These are phyloP conservation scores for Drosophila saltans DNA, from an alignment of 1,140 invertebrate genomes.

Conservation along the genomic window DNA sequence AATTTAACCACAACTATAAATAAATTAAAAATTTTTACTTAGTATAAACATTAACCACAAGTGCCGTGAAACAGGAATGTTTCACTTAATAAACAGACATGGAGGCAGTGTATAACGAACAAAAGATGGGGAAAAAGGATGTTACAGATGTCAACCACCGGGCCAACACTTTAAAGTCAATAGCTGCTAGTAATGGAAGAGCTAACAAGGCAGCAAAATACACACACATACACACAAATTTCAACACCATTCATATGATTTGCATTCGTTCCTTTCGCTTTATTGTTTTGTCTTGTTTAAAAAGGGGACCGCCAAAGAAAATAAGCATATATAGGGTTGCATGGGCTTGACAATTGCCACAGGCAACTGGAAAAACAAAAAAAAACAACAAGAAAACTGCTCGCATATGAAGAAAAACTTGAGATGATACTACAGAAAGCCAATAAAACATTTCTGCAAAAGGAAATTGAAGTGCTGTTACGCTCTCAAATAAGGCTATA, in stretches of 20 bases:
- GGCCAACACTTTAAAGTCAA: conserved; percentile 45
- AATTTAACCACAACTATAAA: not conserved
- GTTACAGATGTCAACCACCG: conserved; percentile 46
- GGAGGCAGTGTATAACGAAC: not conserved
- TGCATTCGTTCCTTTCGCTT: conserved; percentile 27
- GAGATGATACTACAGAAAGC: conserved; percentile 47
- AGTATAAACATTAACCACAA: not conserved
- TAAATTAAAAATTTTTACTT: not conserved
- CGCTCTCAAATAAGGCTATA: conserved; percentile 10
- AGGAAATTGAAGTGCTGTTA: conserved; percentile 44
- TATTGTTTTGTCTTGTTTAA: conserved; percentile 49
- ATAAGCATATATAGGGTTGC: conserved; percentile 63
- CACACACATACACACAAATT: conserved; percentile 2
- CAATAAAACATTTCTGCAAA: conserved; percentile 47
- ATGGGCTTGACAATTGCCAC: conserved; percentile 42
- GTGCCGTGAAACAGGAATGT: not conserved
- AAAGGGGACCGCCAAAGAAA: conserved; percentile 47
- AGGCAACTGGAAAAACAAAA: conserved; percentile 52
- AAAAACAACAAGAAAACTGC: not conserved
- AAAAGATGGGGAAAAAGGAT: not conserved
- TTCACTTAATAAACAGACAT: not conserved
- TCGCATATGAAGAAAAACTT: conserved; percentile 1
- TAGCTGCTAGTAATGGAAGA: conserved; percentile 48
- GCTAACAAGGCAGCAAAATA: not conserved
- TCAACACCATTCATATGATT: conserved; percentile 36